Percentiles rank a stretch among this genome's conserved stretches.
Conservation (phyloP, 2,888 invertebrate genomes). For the Smittia aterrima region DNA sequence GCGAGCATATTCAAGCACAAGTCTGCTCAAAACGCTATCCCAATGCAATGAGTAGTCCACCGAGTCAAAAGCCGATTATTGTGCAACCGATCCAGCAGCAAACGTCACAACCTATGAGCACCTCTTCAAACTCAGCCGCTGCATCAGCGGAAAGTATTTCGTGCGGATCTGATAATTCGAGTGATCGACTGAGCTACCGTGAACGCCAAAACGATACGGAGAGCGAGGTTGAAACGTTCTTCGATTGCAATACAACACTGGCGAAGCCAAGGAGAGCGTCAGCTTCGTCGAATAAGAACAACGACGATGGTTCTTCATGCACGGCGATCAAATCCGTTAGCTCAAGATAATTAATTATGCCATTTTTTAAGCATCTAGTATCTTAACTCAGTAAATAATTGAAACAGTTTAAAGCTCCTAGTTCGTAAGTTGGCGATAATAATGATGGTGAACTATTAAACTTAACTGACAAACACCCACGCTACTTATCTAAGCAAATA, state of each 20-base stretch:
- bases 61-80: conserved; percentile 44
- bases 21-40: conserved; percentile 61
- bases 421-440: conserved; percentile 10
- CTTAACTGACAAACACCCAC: background rate
- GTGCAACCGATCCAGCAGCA: conserved; percentile 21
- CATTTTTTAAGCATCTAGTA: conserved; percentile 23
- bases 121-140: conserved; percentile 35
- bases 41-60: conserved; percentile 52
- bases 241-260: conserved; percentile 40
- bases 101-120: conserved; percentile 33
- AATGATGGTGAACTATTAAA: conserved; percentile 2
- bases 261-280: conserved; percentile 31
- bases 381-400: conserved; percentile 26
- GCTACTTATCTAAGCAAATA: conserved; percentile 13
- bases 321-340: conserved; percentile 40
- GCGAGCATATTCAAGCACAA: conserved; percentile 92
- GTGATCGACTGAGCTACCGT: conserved; percentile 39
- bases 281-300: conserved; percentile 38
- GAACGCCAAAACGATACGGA: conserved; percentile 37
- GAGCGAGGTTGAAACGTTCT: conserved; percentile 38
- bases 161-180: conserved; percentile 38
- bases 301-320: conserved; percentile 3
- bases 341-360: conserved; percentile 42
- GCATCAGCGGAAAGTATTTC: conserved; percentile 39
- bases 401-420: conserved; percentile 8